Base-by-base conservation (phyloP, 2,797 vertebrate species). In the Melanotaenia trifasciata region DNA sequence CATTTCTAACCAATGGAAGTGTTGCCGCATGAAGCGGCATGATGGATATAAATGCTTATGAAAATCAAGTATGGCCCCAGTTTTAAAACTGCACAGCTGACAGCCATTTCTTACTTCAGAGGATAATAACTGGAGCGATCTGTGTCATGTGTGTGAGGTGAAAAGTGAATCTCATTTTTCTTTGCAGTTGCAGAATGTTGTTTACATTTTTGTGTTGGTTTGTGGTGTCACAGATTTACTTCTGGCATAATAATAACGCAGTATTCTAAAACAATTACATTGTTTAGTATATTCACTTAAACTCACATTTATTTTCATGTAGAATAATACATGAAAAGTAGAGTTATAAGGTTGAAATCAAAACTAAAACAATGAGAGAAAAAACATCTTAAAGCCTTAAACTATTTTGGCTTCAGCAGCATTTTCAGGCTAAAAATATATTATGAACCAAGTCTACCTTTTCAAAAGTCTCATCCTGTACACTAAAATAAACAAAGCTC, bases 401-500 rank as follows among this genome's bases (percentile, higher is more conserved):
- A 54, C 50, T 4, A 22, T 22, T 54, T 26, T 22, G 51, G 51
- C 13, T 53, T 26, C 0, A 8, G 20, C 9, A 82, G 75, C 67
- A 70, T 53, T 33, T 13, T 54, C 32, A 13, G 28, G 51, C 33
- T 11, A 56, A 58, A 67, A 67, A 76, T 60, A 70, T 51, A 33
- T 33, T 71, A 9, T 70, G 45, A 82, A 76, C 43, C 38, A 40
- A 20, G 40, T 65, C 30, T 79, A 53, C 47, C 66, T 76, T 78
- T 79, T 24, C 65, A 83, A 79, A 56, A 61, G 54, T 54, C 36
- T 66, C 61, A 60, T 76, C 74, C 58, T 78, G 63, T 50, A 70
- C 78, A 84, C 79, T 83, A 70, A 82, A 59, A 72, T 72, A 63
- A 61, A 72, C 40, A 83, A 62, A 86, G 56, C 58, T 26, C 33